Evolutionary conservation across 2,797 vertebrate species (phyloP).

Genomic region (Myotis findleyi): DNA sequence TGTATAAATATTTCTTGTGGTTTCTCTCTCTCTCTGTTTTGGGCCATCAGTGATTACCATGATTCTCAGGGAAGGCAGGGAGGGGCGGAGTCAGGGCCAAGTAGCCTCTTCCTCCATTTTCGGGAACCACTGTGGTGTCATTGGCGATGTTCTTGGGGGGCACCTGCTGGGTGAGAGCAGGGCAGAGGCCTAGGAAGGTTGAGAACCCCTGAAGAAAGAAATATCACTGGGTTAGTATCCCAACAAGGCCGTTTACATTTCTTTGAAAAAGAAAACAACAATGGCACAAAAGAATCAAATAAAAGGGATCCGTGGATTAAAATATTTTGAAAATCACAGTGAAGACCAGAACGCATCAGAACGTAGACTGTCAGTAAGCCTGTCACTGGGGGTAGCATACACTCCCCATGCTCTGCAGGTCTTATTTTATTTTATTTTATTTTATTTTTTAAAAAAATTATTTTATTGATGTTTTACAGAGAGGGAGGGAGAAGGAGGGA

Average conservation of each 20-base stretch:
- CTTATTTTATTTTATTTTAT: constrained; percentile 28
- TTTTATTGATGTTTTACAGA: no score
- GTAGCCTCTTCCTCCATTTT: neutral
- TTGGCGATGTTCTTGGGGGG: neutral
- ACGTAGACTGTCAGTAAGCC: neutral
- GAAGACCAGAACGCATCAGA: neutral
- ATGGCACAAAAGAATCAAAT: neutral
- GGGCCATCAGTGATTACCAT: neutral
- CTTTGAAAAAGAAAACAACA: neutral
- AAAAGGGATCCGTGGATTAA: neutral
- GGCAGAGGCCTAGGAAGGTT: neutral
- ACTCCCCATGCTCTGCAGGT: neutral
- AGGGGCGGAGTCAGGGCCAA: neutral
- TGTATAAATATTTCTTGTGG: neutral
- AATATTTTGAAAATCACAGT: neutral
- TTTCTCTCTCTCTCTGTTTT: neutral
- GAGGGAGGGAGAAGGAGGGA: no score
- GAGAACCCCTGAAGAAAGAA: neutral
- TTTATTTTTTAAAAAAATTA: no score
- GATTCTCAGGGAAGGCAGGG: neutral
- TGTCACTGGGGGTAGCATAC: neutral
- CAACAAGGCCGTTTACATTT: neutral
- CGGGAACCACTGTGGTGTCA: neutral
- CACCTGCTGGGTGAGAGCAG: neutral
- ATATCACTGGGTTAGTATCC: neutral